Conservation (phyloP, 2,888 invertebrate genomes). For the Caenorhabditis virilis region DNA sequence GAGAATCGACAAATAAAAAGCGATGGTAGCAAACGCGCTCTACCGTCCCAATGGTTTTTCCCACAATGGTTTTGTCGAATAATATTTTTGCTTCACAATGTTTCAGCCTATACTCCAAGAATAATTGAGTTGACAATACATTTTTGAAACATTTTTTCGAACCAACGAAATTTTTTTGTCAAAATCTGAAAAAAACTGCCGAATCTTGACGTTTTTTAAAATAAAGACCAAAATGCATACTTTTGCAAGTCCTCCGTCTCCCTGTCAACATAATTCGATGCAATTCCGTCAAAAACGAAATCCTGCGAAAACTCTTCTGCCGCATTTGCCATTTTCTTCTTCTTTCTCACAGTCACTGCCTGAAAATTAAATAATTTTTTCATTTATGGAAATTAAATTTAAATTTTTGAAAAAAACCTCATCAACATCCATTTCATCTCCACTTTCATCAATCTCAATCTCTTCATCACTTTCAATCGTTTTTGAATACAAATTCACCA, state of each 20-base stretch:
- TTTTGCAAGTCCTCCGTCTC: constrained; percentile 49
- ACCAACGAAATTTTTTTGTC: no score
- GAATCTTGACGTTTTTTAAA: no score
- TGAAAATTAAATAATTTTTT: constrained; percentile 9
- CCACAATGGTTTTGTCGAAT: no score
- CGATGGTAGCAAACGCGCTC: no score
- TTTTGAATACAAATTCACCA: constrained; percentile 46
- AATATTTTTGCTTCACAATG: no score
- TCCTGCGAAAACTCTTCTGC: constrained; percentile 52
- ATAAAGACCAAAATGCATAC: no score
- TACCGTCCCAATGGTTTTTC: no score
- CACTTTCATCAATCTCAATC: constrained; percentile 44
- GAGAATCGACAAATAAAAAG: no score
- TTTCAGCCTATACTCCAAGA: no score
- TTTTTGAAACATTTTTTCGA: no score
- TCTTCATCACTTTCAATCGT: constrained; percentile 56
- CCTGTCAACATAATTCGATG: constrained; percentile 23
- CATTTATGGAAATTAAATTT: neutral
- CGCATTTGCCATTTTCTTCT: constrained; percentile 55
- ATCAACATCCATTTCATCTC: constrained; percentile 41
- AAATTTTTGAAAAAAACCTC: constrained; percentile 16
- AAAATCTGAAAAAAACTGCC: no score
- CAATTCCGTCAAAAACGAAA: constrained; percentile 47
- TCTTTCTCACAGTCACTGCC: constrained; percentile 53
- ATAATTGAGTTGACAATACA: no score